Evolutionary conservation across 2,888 invertebrate genomes (phyloP).

Genomic region (Phalangium opilio): DNA sequence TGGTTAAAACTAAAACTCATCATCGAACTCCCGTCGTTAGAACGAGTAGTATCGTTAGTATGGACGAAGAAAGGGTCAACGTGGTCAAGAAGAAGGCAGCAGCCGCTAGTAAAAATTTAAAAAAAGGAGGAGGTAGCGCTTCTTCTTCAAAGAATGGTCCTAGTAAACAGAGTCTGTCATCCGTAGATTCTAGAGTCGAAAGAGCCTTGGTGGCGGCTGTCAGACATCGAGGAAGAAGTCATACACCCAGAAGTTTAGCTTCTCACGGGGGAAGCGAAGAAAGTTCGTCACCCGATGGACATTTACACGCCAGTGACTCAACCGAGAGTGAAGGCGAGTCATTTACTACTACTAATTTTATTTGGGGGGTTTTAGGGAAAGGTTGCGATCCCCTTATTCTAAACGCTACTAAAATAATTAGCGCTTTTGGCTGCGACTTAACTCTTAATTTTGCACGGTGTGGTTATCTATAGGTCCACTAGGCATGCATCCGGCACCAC

Average conservation of each 20-base stretch:
- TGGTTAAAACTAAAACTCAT: slow-evolving; percentile 58
- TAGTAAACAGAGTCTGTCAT: slow-evolving; percentile 7
- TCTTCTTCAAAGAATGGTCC: slow-evolving; percentile 2
- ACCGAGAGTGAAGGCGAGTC: slow-evolving; percentile 15
- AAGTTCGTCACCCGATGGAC: slow-evolving; percentile 15
- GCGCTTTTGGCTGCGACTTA: too few relatives aligned
- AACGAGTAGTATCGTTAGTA: slow-evolving; percentile 51
- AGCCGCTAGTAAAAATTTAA: neutral
- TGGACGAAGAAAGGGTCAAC: slow-evolving; percentile 31
- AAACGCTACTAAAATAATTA: too few relatives aligned
- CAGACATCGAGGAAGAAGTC: slow-evolving; percentile 7
- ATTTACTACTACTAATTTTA: too few relatives aligned
- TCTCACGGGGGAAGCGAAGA: slow-evolving; percentile 13
- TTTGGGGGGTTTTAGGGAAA: too few relatives aligned
- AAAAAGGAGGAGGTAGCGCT: slow-evolving; percentile 3
- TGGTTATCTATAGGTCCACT: too few relatives aligned
- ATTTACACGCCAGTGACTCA: slow-evolving; percentile 15
- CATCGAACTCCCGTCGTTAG: slow-evolving; percentile 58
- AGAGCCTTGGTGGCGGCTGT: slow-evolving; percentile 8
- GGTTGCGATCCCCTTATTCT: too few relatives aligned
- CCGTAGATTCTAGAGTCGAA: slow-evolving; percentile 15
- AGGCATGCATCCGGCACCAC: too few relatives aligned
- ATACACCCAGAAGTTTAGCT: slow-evolving; percentile 6
- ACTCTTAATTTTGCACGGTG: too few relatives aligned
- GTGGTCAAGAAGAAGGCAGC: neutral